phyloP scores from a whole-genome alignment of 2,797 vertebrate genomes.

The Siniperca undulata region DNA sequence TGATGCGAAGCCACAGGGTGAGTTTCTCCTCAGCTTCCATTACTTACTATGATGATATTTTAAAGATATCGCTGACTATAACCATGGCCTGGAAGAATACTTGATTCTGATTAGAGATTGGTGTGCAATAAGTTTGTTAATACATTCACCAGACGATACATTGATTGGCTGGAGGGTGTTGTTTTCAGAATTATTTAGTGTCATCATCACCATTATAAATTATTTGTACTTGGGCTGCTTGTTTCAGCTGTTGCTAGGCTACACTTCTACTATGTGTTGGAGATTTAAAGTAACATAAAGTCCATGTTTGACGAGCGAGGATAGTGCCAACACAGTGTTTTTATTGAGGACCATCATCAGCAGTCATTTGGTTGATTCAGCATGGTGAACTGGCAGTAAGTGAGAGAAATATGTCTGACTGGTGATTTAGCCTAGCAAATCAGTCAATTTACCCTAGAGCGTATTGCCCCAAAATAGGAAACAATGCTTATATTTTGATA shows the following conservation, averaged over 20 bases:
- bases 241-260: slow-evolving; percentile 13
- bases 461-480: neutral
- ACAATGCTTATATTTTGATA: slow-evolving; percentile 16
- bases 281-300: neutral
- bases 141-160: neutral
- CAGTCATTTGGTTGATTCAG: slow-evolving; percentile 1
- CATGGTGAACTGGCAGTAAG: slow-evolving; percentile 7
- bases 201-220: neutral
- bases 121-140: neutral
- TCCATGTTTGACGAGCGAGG: neutral
- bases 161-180: slow-evolving; percentile 1
- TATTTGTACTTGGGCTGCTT: neutral
- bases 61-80: neutral
- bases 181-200: neutral
- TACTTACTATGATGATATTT: neutral
- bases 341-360: neutral
- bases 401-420: neutral
- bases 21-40: slow-evolving; percentile 78
- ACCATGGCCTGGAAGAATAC: neutral
- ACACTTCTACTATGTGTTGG: neutral
- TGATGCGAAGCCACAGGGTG: slow-evolving; percentile 96
- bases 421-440: neutral
- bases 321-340: neutral
- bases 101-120: neutral
- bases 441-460: neutral